Conservation (phyloP, 2,113 vertebrate species). For the Cariama cristata region DNA sequence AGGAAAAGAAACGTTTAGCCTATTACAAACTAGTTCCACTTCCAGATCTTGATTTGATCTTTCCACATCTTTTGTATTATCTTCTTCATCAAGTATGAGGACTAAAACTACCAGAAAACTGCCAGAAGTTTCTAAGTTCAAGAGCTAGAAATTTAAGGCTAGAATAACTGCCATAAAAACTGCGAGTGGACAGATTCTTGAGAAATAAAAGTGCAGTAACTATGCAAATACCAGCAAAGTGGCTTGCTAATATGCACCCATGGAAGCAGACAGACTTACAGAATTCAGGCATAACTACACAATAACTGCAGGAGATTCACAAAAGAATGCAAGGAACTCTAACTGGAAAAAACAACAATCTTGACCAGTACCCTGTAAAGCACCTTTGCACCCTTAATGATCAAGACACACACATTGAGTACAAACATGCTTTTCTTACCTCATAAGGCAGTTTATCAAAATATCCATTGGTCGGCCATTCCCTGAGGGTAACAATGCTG, state of each 20-base stretch:
- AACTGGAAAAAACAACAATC: background rate
- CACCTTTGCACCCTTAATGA: background rate
- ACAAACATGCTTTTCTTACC: conserved; percentile 77
- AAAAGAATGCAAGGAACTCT: background rate
- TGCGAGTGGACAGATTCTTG: background rate
- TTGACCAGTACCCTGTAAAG: background rate
- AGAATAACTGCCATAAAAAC: background rate
- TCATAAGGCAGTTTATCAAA: conserved; percentile 98
- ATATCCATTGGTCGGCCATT: conserved; percentile 88
- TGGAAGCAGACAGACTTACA: background rate
- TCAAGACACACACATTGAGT: background rate
- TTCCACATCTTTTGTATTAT: background rate
- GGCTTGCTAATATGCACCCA: background rate
- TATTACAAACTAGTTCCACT: background rate
- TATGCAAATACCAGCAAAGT: background rate
- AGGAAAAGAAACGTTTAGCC: background rate
- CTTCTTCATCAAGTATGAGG: background rate
- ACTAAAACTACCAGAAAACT: background rate
- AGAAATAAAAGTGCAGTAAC: background rate
- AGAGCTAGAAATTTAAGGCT: background rate
- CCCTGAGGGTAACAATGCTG: conserved; percentile 77
- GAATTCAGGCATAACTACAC: background rate
- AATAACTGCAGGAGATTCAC: background rate
- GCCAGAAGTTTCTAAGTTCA: background rate
- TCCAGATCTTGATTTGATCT: background rate